phyloP scores from a whole-genome alignment of 2,888 invertebrate genomes.

The Petrolisthes manimaculis region DNA sequence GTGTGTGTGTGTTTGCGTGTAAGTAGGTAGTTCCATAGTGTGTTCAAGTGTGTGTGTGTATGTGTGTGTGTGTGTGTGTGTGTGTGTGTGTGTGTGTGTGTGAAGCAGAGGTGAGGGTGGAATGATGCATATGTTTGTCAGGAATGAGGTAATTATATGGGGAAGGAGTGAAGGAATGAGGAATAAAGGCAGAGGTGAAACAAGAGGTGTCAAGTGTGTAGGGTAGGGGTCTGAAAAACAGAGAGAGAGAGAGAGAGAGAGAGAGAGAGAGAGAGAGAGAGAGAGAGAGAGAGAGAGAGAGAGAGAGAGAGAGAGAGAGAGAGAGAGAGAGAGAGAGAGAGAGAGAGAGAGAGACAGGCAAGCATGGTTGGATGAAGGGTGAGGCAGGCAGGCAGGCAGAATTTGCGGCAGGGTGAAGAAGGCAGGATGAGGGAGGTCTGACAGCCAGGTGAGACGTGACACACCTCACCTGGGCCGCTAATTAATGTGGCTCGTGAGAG shows the following conservation, averaged over 20 bases:
- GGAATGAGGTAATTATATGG: too few relatives aligned
- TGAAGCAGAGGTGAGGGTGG: background rate
- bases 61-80: conserved; percentile 1
- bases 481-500: conserved; percentile 44
- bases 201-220: background rate
- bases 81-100: background rate
- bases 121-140: too few relatives aligned
- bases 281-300: background rate
- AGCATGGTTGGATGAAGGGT: background rate
- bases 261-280: conserved; percentile 10
- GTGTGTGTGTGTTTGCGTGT: too few relatives aligned
- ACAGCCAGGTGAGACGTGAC: conserved; percentile 29
- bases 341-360: background rate
- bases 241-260: background rate
- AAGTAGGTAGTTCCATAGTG: too few relatives aligned
- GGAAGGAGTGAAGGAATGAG: background rate
- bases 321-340: background rate
- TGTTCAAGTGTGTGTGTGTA: background rate
- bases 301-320: background rate
- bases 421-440: background rate
- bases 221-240: background rate
- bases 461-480: conserved; percentile 44
- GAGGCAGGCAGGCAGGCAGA: conserved; percentile 4
- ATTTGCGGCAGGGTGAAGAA: background rate
- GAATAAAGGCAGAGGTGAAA: background rate